Evolutionary conservation across 2,797 vertebrate species (phyloP).

Genomic region (Sebastes miniatus): DNA sequence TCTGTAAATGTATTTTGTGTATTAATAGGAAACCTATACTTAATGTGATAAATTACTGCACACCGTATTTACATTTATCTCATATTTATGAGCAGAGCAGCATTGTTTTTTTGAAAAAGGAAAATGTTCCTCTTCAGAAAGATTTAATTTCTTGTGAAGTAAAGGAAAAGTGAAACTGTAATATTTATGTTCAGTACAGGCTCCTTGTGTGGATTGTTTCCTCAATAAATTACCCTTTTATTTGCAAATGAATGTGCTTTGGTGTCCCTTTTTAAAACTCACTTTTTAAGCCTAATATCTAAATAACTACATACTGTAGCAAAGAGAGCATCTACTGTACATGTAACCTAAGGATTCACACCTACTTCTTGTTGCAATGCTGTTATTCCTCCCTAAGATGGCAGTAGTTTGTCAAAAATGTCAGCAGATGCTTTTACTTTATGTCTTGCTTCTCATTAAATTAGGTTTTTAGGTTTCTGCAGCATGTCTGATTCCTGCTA

Average conservation of each 20-base stretch:
- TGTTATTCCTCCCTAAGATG: slow-evolving; percentile 53
- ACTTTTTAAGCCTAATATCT: neutral
- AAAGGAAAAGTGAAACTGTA: neutral
- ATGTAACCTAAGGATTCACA: neutral
- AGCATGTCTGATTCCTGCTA: neutral
- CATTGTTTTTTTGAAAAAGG: neutral
- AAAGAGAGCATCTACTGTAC: neutral
- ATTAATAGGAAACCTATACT: neutral
- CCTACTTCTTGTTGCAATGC: slow-evolving; percentile 45
- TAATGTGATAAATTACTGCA: neutral
- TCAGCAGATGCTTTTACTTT: neutral
- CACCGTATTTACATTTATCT: neutral
- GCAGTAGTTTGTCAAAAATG: slow-evolving; percentile 60
- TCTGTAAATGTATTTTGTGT: neutral
- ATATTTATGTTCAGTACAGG: neutral
- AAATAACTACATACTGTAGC: neutral
- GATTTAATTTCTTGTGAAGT: neutral
- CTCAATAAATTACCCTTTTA: neutral
- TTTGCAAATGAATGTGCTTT: neutral
- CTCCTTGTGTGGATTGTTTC: neutral
- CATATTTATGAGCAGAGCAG: neutral
- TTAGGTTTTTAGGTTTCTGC: neutral
- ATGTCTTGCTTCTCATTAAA: neutral
- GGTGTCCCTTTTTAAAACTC: neutral
- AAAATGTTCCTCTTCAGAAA: neutral